These are phyloP conservation scores for Sarcophaga variegata DNA, from an alignment of 2,888 invertebrate genomes.

Conservation along the genomic window DNA sequence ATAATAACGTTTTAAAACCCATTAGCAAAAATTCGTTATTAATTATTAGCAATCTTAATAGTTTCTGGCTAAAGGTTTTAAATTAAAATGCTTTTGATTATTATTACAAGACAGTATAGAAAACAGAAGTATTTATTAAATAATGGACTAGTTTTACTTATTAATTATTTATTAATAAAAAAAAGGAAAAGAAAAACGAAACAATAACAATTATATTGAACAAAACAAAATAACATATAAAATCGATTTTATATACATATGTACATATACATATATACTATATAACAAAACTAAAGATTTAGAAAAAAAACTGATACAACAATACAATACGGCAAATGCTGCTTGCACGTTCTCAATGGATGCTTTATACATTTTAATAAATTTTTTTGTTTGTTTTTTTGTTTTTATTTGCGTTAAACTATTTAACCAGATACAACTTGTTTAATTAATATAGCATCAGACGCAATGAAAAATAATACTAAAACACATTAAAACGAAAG, in stretches of 20 bases:
- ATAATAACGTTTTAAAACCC: conserved; percentile 1
- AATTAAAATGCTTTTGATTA: conserved; percentile 15
- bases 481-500: background rate
- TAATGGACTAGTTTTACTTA: conserved; percentile 32
- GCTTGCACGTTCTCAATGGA: conserved; percentile 45
- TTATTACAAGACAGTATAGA: conserved; percentile 3
- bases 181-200: conserved; percentile 9
- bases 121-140: conserved; percentile 17
- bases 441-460: conserved; percentile 7
- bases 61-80: conserved; percentile 39
- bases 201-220: conserved; percentile 53
- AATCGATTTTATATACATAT: background rate
- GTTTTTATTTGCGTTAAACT: background rate
- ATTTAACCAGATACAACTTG: conserved; percentile 55
- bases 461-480: background rate
- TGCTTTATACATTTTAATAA: background rate
- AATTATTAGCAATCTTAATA: conserved; percentile 21
- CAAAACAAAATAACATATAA: background rate
- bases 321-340: conserved; percentile 26
- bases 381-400: background rate
- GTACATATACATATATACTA: background rate
- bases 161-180: background rate
- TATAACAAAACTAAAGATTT: conserved; percentile 8
- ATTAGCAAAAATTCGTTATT: conserved; percentile 10
- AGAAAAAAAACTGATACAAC: conserved; percentile 7